Evolutionary conservation across 1,140 invertebrate genomes (phyloP).

Genomic region (Agrilus planipennis): DNA sequence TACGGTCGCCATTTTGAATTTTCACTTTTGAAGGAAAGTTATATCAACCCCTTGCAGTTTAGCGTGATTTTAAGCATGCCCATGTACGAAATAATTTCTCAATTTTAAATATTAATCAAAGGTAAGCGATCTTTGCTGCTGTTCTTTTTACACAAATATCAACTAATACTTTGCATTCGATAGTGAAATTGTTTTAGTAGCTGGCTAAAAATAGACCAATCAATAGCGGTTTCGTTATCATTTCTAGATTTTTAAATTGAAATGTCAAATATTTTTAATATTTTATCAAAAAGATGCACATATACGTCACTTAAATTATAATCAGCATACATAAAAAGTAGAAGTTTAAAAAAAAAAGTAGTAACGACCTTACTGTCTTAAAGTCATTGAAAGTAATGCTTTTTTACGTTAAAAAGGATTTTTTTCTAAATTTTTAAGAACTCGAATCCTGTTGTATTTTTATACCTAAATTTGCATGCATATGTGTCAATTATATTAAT

Average conservation of each 20-base stretch:
- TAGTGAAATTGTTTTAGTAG: conserved; percentile 18
- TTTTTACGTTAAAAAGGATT: too few species aligned
- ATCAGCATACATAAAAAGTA: not conserved
- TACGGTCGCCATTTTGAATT: conserved; percentile 32
- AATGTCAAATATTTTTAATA: not conserved
- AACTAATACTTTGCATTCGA: conserved; percentile 11
- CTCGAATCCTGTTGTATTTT: too few species aligned
- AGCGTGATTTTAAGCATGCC: not conserved
- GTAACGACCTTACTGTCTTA: too few species aligned
- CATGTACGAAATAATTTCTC: not conserved
- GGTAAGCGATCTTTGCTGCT: too few species aligned
- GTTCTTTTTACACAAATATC: too few species aligned
- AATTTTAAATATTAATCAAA: conserved; percentile 5
- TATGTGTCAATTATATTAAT: too few species aligned
- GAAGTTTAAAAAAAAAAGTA: not conserved
- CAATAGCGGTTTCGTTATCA: conserved; percentile 26
- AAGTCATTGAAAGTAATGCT: too few species aligned
- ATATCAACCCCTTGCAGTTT: not conserved
- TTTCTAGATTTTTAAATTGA: conserved; percentile 9
- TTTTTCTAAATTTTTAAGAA: too few species aligned
- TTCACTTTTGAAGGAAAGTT: conserved; percentile 31
- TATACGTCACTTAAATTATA: not conserved
- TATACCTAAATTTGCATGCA: too few species aligned
- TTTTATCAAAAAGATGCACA: conserved; percentile 1
- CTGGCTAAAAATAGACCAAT: conserved; percentile 26